Evolutionary conservation across 2,113 vertebrate genomes (phyloP).

Genomic region (Engystomops pustulosus): DNA sequence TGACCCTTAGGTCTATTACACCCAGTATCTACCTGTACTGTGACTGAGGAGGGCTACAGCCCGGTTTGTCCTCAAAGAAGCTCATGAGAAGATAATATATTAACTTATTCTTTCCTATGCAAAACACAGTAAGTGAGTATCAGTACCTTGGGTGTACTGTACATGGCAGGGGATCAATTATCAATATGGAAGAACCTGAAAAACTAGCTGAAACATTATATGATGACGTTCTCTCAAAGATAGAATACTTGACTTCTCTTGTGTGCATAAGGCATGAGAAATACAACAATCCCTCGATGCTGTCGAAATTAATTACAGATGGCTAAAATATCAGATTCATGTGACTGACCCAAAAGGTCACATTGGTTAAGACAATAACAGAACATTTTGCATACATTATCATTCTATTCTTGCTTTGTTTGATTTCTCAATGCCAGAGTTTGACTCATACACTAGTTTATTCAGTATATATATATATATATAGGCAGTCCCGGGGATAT

Average conservation of each 20-base stretch:
- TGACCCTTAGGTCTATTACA: too few relatives aligned
- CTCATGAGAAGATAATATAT: too few relatives aligned
- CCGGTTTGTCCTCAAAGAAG: too few relatives aligned
- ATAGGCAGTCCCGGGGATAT: too few relatives aligned
- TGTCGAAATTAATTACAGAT: conserved; percentile 37
- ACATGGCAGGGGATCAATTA: not conserved
- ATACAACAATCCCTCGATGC: not conserved
- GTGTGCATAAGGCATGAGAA: not conserved
- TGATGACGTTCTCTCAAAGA: not conserved
- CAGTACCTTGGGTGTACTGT: not conserved
- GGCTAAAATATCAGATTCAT: not conserved
- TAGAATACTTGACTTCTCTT: not conserved
- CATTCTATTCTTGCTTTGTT: not conserved
- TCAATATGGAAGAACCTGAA: conserved; percentile 13
- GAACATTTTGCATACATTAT: not conserved
- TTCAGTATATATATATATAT: too few relatives aligned
- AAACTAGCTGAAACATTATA: conserved; percentile 10
- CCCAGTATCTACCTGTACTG: too few relatives aligned
- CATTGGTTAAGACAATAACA: not conserved
- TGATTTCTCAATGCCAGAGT: not conserved
- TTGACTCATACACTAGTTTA: too few relatives aligned
- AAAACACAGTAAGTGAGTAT: conserved; percentile 8
- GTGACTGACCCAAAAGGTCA: not conserved
- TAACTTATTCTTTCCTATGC: too few relatives aligned
- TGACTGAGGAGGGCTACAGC: too few relatives aligned